These are phyloP conservation scores for Ancistrus triradiatus DNA, from an alignment of 2,113 vertebrate species.

Conservation along the genomic window DNA sequence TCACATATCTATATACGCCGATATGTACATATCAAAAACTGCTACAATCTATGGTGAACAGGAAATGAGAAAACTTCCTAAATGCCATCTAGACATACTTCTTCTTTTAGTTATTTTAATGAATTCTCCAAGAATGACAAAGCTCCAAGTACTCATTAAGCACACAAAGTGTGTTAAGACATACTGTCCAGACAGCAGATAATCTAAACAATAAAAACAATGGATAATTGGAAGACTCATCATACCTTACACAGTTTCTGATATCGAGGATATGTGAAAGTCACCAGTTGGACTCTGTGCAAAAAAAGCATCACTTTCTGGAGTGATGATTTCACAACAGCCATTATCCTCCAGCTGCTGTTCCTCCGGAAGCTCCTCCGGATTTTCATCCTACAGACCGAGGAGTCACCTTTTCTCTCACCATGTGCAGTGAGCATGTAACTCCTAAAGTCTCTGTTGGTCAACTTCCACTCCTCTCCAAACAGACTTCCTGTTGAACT, in stretches of 20 bases:
- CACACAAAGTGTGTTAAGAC: too few relatives aligned
- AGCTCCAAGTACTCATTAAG: too few relatives aligned
- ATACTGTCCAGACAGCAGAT: too few relatives aligned
- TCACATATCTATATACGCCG: too few relatives aligned
- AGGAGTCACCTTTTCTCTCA: slow-evolving; percentile 3
- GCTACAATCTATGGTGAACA: too few relatives aligned
- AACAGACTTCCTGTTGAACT: neutral
- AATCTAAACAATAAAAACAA: too few relatives aligned
- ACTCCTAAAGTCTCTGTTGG: neutral
- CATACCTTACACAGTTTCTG: slow-evolving; percentile 86
- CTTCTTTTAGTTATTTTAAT: too few relatives aligned
- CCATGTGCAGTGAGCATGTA: neutral
- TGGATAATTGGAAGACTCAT: neutral
- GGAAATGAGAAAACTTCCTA: too few relatives aligned
- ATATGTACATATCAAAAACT: too few relatives aligned
- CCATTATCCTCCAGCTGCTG: slow-evolving; percentile 86
- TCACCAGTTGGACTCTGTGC: slow-evolving; percentile 82
- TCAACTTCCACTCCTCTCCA: slow-evolving; percentile 18
- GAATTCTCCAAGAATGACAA: too few relatives aligned
- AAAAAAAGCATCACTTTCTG: slow-evolving; percentile 87
- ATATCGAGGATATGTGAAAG: slow-evolving; percentile 81
- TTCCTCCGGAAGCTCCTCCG: slow-evolving; percentile 78
- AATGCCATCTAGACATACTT: too few relatives aligned
- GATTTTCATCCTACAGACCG: slow-evolving; percentile 79
- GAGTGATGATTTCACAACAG: slow-evolving; percentile 83